Conservation (phyloP, 2,888 invertebrate species). For the Apodemia mormo region DNA sequence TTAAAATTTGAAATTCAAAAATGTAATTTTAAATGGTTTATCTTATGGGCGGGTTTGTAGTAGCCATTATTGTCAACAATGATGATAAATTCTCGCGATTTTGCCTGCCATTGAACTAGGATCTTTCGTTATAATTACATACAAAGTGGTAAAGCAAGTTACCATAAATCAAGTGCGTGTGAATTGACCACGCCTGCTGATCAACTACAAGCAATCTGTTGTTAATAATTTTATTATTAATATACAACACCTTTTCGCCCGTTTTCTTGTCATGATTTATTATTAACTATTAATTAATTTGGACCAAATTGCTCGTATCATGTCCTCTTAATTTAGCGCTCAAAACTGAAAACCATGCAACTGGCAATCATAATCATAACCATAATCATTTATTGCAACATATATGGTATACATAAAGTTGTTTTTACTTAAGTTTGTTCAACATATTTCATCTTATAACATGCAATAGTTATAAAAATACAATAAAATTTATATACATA, state of each 20-base stretch:
- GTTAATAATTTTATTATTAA: slow-evolving; percentile 74
- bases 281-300: slow-evolving; percentile 54
- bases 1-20: background rate
- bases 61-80: slow-evolving; percentile 22
- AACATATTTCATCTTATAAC: no score
- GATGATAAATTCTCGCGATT: slow-evolving; percentile 20
- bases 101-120: slow-evolving; percentile 30
- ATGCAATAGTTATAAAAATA: no score
- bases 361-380: background rate
- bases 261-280: slow-evolving; percentile 60
- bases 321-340: background rate
- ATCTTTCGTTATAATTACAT: background rate
- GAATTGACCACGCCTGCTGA: slow-evolving; percentile 65
- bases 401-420: no score
- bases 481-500: no score
- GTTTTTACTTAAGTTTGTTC: no score
- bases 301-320: slow-evolving; percentile 40
- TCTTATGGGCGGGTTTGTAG: slow-evolving; percentile 26
- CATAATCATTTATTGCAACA: no score
- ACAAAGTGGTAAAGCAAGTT: slow-evolving; percentile 41
- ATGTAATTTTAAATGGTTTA: slow-evolving; percentile 1
- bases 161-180: slow-evolving; percentile 68
- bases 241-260: slow-evolving; percentile 66
- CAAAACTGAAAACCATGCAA: background rate
- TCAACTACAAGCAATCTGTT: slow-evolving; percentile 60